Evolutionary conservation across 2,113 vertebrate genomes (phyloP).

Genomic region (Carollia perspicillata): DNA sequence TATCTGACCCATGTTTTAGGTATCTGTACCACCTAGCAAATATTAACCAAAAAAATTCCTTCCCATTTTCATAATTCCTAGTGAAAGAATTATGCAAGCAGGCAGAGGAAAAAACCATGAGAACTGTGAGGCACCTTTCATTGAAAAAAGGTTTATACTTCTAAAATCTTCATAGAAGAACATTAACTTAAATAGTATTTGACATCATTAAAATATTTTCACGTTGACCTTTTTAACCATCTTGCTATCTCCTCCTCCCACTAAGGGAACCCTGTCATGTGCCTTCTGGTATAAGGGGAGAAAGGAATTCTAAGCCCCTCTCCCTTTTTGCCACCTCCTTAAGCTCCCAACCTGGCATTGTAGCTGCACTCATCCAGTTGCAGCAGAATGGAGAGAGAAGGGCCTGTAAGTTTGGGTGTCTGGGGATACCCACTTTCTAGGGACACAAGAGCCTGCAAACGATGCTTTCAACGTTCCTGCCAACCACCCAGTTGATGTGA

Average conservation of each 20-base stretch:
- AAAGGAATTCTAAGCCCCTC: background rate
- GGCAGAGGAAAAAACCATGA: background rate
- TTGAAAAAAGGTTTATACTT: slow-evolving; percentile 31
- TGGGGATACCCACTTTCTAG: background rate
- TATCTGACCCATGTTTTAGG: slow-evolving; percentile 8
- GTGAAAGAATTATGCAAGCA: slow-evolving; percentile 35
- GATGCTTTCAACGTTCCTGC: background rate
- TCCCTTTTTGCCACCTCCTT: background rate
- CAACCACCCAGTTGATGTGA: background rate
- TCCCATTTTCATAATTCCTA: slow-evolving; percentile 39
- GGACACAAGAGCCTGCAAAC: background rate
- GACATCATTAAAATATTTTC: slow-evolving; percentile 45
- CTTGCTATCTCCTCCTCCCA: background rate
- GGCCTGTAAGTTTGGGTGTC: background rate
- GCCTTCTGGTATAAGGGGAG: background rate
- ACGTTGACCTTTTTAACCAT: background rate
- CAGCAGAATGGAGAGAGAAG: background rate
- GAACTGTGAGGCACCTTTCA: background rate
- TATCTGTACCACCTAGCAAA: slow-evolving; percentile 4
- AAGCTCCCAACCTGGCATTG: background rate
- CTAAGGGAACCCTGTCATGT: background rate
- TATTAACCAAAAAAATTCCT: background rate
- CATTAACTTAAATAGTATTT: slow-evolving; percentile 39
- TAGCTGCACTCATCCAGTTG: background rate
- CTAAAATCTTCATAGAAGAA: background rate